Conservation (phyloP, 2,888 invertebrate species). For the Drosophila nigricruria region DNA sequence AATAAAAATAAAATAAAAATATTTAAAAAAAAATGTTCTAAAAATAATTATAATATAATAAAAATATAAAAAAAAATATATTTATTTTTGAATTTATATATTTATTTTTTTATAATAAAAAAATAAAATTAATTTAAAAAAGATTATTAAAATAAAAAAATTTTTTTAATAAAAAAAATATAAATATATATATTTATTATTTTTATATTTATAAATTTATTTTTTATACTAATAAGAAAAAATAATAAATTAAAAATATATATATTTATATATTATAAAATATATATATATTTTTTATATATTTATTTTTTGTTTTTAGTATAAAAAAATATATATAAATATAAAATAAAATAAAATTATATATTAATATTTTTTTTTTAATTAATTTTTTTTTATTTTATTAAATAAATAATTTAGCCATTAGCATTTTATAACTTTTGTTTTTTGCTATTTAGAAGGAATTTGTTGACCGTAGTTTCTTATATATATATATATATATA, state of each 20-base stretch:
- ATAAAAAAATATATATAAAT: conserved; percentile 7
- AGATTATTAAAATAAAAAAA: neutral
- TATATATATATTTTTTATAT: neutral
- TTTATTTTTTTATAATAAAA: neutral
- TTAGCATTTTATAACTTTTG: conserved; percentile 8
- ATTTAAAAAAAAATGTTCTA: too few relatives aligned
- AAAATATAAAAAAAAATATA: neutral
- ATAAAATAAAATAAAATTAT: neutral
- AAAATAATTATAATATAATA: neutral
- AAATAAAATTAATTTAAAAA: too few relatives aligned
- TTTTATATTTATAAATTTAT: neutral
- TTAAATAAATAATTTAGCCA: neutral
- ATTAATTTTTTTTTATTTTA: neutral
- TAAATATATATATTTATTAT: neutral
- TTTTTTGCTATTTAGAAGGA: conserved; percentile 46
- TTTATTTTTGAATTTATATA: neutral
- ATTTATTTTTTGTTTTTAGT: neutral
- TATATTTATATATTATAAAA: neutral
- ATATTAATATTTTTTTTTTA: neutral
- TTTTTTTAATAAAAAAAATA: too few relatives aligned
- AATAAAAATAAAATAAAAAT: too few relatives aligned
- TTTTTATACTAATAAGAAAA: neutral
- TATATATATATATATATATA: neutral
- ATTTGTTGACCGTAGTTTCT: conserved; percentile 29
- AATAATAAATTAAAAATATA: neutral